Evolutionary conservation across 2,797 vertebrate species (phyloP).

Genomic region (Simalia tracyae): DNA sequence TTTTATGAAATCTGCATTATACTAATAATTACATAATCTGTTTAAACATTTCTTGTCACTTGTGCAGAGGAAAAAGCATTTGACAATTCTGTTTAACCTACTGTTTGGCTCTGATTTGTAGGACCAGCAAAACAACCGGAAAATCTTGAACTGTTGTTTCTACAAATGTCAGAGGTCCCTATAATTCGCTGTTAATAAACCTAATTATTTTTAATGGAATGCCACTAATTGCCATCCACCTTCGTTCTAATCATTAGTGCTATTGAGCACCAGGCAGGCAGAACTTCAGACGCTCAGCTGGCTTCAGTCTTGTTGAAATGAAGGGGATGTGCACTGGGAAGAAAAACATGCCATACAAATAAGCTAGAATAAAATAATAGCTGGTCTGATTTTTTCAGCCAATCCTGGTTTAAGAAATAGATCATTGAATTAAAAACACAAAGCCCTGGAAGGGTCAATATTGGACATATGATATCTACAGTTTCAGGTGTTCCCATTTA

Average conservation of each 20-base stretch:
- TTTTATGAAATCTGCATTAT: not conserved
- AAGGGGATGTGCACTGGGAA: not conserved
- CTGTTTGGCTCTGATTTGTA: not conserved
- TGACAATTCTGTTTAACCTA: slow-evolving; percentile 4
- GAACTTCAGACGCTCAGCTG: not conserved
- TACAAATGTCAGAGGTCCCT: slow-evolving; percentile 22
- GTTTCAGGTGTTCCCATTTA: not conserved
- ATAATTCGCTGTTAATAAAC: slow-evolving; percentile 30
- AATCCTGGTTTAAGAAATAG: not conserved
- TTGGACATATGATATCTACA: not conserved
- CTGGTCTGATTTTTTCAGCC: not conserved
- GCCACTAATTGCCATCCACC: slow-evolving; percentile 13
- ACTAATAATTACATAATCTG: not conserved
- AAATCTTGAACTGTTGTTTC: slow-evolving; percentile 33
- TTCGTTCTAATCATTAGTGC: slow-evolving; percentile 19
- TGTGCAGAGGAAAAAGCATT: not conserved
- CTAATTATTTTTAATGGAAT: slow-evolving; percentile 34
- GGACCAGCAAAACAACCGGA: slow-evolving; percentile 9
- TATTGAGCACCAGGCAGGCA: not conserved
- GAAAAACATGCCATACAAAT: not conserved
- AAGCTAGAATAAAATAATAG: not conserved
- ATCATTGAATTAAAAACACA: not conserved
- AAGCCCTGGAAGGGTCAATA: not conserved
- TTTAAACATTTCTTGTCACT: not conserved
- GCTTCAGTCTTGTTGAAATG: not conserved